Conservation (phyloP, 2,888 invertebrate genomes). For the Linnaemya vulpina region DNA sequence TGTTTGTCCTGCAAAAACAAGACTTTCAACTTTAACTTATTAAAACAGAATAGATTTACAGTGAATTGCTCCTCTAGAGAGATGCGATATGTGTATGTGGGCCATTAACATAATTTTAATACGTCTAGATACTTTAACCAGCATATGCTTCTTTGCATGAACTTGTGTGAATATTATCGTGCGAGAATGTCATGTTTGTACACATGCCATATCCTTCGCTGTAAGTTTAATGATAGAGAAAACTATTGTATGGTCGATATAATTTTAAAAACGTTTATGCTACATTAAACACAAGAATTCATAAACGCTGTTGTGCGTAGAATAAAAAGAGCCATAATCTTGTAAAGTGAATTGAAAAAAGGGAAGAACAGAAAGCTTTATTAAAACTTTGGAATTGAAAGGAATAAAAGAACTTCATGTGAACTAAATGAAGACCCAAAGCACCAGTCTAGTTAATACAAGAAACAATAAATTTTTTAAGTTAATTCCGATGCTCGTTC, state of each 20-base stretch:
- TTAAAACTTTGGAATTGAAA: background rate
- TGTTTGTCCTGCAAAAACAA: too few relatives aligned
- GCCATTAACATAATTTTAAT: too few relatives aligned
- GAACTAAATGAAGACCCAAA: too few relatives aligned
- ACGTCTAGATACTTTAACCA: too few relatives aligned
- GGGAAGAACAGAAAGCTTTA: background rate
- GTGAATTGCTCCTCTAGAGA: too few relatives aligned
- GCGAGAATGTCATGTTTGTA: background rate
- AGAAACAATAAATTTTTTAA: too few relatives aligned
- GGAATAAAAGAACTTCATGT: too few relatives aligned
- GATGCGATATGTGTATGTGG: too few relatives aligned
- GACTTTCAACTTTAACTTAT: too few relatives aligned
- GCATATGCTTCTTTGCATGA: background rate
- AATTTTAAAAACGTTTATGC: slow-evolving; percentile 5
- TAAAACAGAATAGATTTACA: too few relatives aligned
- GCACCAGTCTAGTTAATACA: too few relatives aligned
- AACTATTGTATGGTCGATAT: slow-evolving; percentile 23
- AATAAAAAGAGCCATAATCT: background rate
- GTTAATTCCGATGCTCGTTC: too few relatives aligned
- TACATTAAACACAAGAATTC: slow-evolving; percentile 9
- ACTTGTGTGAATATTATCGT: background rate
- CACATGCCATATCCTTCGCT: background rate
- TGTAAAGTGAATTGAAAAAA: background rate
- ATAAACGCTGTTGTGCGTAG: background rate
- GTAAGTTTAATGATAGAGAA: slow-evolving; percentile 25